Base-by-base conservation (phyloP, 2,888 invertebrate genomes). In the Xanthorhoe spadicearia region DNA sequence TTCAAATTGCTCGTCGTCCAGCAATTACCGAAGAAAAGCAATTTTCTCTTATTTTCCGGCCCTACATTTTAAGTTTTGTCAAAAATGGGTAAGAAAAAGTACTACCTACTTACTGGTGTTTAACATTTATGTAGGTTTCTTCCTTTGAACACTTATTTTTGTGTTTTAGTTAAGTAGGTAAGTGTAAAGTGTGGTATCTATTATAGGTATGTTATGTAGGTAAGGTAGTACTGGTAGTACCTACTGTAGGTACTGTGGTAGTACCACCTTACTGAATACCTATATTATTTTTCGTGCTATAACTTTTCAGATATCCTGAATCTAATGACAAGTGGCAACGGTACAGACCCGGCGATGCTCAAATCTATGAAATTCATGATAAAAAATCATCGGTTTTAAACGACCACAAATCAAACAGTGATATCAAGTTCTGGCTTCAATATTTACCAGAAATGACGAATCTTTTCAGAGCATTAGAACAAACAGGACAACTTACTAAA, bases 1-100 rank as follows among this genome's bases (percentile, higher is more conserved):
- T 95, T 72, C 95, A 96, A 88, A 90, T 96, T 64, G 94, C 95
- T 1, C 93, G 96, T 38, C 89, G 95, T 54, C 93, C 95, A 9
- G 93, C 95, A 61, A 94, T 92, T 17, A 79, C 88, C 23, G 90
- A 92, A 5, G 96, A 96, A 80, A 94, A 94, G 74, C 89, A 91
- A 69, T 83, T 95, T 15, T 86, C 91, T 5, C 74, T 76, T 8
- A 61, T 78, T 60, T 86, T 90, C 68, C 82, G 86, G 18, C 83
- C 83, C 69, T 84, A 87, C 61, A 74, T 93, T 48, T 74, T 83
- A 1, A 88, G 89, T 75, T 94, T 94, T 71, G 86, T 94, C 1
- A 94, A 93, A 79, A 92, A 86, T 73, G 85, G 94, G 94, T 93
- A 79, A 74, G 79, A 19, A 8, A 17, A 6, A 13, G 15, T 48